Conservation (phyloP, 2,113 vertebrate genomes). For the Brachypodius melanocephalos region DNA sequence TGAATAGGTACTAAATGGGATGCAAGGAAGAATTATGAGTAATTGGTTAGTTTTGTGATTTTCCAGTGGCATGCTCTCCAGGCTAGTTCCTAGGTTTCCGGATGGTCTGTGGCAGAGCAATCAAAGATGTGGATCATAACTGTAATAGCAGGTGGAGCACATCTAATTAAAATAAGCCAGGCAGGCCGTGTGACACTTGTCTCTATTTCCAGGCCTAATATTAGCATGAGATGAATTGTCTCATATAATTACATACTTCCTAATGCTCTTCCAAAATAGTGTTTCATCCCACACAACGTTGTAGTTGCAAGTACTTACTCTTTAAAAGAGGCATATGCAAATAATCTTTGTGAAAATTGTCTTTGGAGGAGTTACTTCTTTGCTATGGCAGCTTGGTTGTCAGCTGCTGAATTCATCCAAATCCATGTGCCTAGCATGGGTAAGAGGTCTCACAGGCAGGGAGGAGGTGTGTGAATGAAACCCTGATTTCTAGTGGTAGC, state of each 20-base stretch:
- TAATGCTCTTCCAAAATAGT: background rate
- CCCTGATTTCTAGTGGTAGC: background rate
- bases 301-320: background rate
- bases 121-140: background rate
- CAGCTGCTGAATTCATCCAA: conserved; percentile 1
- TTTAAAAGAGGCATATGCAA: background rate
- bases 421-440: background rate
- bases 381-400: background rate
- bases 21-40: background rate
- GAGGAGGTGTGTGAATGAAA: background rate
- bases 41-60: background rate
- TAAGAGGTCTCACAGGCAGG: background rate
- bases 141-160: background rate
- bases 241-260: conserved; percentile 10
- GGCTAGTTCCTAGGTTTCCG: background rate
- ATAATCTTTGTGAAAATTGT: background rate
- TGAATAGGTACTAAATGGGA: background rate
- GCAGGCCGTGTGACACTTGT: background rate
- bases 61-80: background rate
- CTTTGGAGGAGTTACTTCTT: background rate
- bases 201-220: conserved; percentile 40
- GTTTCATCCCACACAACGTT: background rate
- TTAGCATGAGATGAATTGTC: conserved; percentile 5
- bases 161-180: conserved; percentile 5
- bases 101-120: background rate